Conservation (phyloP, 1,140 invertebrate genomes). For the Drosophila simulans region DNA sequence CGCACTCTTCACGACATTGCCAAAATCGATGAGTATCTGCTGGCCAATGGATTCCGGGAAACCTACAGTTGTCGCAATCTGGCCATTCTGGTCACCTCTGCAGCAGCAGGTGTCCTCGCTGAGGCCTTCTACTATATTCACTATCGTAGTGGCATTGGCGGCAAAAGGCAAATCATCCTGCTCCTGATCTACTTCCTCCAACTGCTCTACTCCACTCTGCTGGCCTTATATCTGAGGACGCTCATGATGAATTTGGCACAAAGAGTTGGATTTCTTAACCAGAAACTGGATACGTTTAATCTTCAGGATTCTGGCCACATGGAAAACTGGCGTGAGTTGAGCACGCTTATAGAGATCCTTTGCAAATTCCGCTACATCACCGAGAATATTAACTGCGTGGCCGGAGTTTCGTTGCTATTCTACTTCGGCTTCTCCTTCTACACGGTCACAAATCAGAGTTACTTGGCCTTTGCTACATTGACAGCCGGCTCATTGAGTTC, state of each 20-base stretch:
- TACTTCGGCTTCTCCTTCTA: slow-evolving; percentile 74
- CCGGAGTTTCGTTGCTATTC: slow-evolving; percentile 60
- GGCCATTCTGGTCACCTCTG: slow-evolving; percentile 19
- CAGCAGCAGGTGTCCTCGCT: slow-evolving; percentile 30
- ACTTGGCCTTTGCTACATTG: slow-evolving; percentile 65
- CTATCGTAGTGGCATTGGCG: slow-evolving; percentile 40
- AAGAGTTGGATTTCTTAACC: slow-evolving; percentile 58
- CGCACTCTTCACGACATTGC: slow-evolving; percentile 55
- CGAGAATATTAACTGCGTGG: slow-evolving; percentile 64
- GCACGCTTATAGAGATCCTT: slow-evolving; percentile 67
- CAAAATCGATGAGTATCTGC: slow-evolving; percentile 56
- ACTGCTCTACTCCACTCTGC: slow-evolving; percentile 61
- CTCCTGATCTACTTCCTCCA: slow-evolving; percentile 58
- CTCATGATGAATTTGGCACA: slow-evolving; percentile 50
- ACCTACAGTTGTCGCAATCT: slow-evolving; percentile 54
- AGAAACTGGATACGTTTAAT: slow-evolving; percentile 48
- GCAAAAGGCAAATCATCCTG: slow-evolving; percentile 21
- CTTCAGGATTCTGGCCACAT: slow-evolving; percentile 10
- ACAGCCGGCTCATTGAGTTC: slow-evolving; percentile 20
- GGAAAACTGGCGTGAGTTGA: slow-evolving; percentile 63
- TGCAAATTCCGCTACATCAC: slow-evolving; percentile 73
- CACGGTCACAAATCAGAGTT: slow-evolving; percentile 73
- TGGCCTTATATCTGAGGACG: slow-evolving; percentile 57
- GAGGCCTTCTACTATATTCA: slow-evolving; percentile 71
- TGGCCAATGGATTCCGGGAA: slow-evolving; percentile 34